phyloP scores from a whole-genome alignment of 2,888 invertebrate genomes.

The Luperina nickerlii region DNA sequence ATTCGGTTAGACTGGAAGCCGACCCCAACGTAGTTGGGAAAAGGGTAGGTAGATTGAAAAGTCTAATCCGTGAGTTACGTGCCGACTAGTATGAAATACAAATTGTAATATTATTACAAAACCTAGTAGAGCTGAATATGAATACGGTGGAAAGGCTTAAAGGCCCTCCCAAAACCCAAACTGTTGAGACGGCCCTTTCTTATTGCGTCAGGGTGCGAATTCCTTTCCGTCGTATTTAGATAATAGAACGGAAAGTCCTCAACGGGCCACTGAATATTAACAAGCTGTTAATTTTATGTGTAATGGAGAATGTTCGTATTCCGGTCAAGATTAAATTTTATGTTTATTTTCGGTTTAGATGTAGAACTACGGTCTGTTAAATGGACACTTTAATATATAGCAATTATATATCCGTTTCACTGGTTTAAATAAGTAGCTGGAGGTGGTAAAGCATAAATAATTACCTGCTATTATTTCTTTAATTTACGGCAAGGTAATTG shows the following conservation, averaged over 20 bases:
- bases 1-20: no score
- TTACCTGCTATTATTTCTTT: neutral
- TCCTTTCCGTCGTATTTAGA: conserved; percentile 44
- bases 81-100: neutral
- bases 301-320: conserved; percentile 60
- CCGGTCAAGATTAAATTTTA: conserved; percentile 49
- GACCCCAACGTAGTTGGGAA: neutral
- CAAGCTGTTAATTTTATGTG: conserved; percentile 58
- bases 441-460: neutral
- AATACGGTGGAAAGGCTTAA: neutral
- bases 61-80: neutral
- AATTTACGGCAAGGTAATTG: neutral
- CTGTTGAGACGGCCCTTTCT: conserved; percentile 8
- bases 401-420: neutral
- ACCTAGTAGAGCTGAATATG: neutral
- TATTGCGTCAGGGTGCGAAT: conserved; percentile 19
- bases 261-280: conserved; percentile 54
- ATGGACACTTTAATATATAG: conserved; percentile 26
- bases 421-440: neutral
- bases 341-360: conserved; percentile 50
- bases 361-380: conserved; percentile 26
- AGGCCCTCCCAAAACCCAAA: neutral
- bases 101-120: neutral
- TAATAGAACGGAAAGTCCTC: conserved; percentile 54
- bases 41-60: neutral